Evolutionary conservation across 2,113 vertebrate species (phyloP), one percentile per base, ranked within the genome.

Genomic region (Zootoca vivipara): DNA sequence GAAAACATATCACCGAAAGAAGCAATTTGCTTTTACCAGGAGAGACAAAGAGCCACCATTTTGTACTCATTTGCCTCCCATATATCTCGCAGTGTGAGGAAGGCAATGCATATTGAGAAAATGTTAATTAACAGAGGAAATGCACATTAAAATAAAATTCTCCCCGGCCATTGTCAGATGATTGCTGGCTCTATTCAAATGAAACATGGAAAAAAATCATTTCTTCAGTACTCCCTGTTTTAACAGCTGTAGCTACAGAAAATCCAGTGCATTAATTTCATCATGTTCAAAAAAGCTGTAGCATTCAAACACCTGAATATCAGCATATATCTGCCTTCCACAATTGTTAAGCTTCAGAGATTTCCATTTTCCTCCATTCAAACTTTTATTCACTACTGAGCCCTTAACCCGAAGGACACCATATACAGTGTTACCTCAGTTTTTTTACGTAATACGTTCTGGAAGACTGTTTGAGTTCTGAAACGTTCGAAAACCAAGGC

Each of bases 121-220:
- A 93, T 95, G 91, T 91, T 96, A 95, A 95, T 96, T 95, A 93
- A 95, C 87, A 93, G 78, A 90, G 83, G n/a, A 95, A 95, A 94
- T 81, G 86, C 46, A 77, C 33, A 56, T 40, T 85, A 73, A 91
- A 78, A 82, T 78, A 10, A 89, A 16, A 13, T 0, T 84, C 24
- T 92, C 87, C 26, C 3, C 33, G 38, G 75, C 12, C 87, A 78
- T 87, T 90, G 87, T 69, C 82, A 83, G 86, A 81, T 92, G 64
- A 83, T 15, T 90, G 69, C 42, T 86, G 58, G 16, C 22, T 89
- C 91, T 87, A 64, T 82, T 91, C 35, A 73, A 2, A 62, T 75
- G 65, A 81, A 92, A 62, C 12, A 85, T 86, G 18, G 2, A 73
- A 85, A 89, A 62, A 87, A 40, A 58, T 87, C 33, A 88, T 40